These are phyloP conservation scores for Ailuropoda melanoleuca DNA, from an alignment of 2,113 vertebrate genomes.

Conservation along the genomic window DNA sequence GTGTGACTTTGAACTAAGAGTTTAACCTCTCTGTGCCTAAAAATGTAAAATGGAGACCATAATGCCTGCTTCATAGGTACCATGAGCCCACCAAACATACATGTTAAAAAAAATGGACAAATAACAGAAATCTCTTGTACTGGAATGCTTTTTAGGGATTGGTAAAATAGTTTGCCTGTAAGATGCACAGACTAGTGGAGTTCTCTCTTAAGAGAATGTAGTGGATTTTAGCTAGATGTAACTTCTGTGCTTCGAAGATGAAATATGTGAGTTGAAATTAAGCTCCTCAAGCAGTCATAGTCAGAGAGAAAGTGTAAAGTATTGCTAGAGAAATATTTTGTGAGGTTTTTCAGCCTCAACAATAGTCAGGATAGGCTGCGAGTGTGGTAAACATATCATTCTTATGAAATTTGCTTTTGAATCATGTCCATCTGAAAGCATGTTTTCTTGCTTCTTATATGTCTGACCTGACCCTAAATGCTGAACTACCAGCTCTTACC, in stretches of 20 bases:
- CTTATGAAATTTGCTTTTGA: background rate
- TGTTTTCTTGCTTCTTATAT: background rate
- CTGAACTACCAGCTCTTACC: background rate
- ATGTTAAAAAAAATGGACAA: background rate
- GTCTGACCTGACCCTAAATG: background rate
- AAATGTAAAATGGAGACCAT: background rate
- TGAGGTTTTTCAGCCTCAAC: background rate
- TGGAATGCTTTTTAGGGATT: background rate
- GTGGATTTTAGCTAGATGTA: background rate
- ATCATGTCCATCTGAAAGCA: background rate
- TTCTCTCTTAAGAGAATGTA: background rate
- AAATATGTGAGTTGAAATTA: background rate
- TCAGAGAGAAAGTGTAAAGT: background rate
- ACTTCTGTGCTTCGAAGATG: background rate
- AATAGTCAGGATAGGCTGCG: background rate
- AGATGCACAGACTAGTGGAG: background rate
- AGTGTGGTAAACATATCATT: background rate
- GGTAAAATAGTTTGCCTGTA: background rate
- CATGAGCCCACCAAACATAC: background rate
- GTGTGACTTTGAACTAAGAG: background rate
- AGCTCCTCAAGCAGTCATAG: background rate
- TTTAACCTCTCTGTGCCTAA: background rate
- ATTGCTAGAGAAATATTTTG: background rate
- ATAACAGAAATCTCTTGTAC: background rate
- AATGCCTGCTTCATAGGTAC: background rate